phyloP scores from a whole-genome alignment of 2,797 vertebrate species.

The Mionectes olivaceus region DNA sequence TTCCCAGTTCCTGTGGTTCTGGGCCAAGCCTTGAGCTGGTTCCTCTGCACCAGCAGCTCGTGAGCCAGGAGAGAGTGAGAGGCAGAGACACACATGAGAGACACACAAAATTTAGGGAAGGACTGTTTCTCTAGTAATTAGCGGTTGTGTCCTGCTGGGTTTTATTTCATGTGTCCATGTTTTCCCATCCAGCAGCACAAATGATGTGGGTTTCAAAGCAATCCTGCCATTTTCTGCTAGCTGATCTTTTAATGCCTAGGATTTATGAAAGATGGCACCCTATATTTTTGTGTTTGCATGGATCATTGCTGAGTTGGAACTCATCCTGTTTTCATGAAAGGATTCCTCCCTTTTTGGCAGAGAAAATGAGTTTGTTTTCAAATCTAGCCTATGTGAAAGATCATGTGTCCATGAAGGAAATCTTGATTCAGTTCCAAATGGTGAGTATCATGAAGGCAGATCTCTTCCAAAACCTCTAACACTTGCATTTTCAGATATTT shows the following conservation, averaged over 20 bases:
- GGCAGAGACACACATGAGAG: fast-evolving
- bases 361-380: conserved; percentile 16
- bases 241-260: conserved; percentile 34
- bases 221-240: neutral
- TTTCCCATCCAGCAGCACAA: neutral
- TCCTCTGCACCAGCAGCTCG: neutral
- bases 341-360: conserved; percentile 44
- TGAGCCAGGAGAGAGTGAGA: neutral
- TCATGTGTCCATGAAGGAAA: conserved; percentile 30
- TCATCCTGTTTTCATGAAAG: neutral
- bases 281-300: conserved; percentile 45
- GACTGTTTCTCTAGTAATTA: neutral
- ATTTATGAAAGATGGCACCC: conserved; percentile 16
- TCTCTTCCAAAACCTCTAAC: conserved; percentile 54
- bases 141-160: neutral
- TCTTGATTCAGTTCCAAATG: conserved; percentile 1
- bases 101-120: neutral
- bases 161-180: neutral
- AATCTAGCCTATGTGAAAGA: conserved; percentile 32
- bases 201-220: neutral
- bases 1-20: neutral
- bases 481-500: conserved; percentile 43
- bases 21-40: neutral
- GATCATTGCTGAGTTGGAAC: conserved; percentile 37
- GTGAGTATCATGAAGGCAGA: conserved; percentile 35